Base-by-base conservation (phyloP, 2,888 invertebrate genomes). In the Eulithis prunata region DNA sequence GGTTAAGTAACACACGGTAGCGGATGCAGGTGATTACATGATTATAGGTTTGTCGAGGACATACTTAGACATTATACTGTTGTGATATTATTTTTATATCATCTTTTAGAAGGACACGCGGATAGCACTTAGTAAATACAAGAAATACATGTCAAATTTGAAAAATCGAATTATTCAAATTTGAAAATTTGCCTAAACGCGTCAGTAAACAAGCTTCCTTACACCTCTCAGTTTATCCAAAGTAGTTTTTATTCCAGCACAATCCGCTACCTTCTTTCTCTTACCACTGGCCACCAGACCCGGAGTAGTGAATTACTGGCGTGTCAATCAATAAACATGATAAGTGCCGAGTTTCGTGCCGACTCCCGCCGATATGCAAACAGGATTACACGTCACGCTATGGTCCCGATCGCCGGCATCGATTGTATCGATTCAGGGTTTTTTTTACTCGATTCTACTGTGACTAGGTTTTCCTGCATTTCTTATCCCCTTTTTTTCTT, bases 281-380 rank as follows among this genome's bases (percentile, higher is more conserved):
- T 78, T 79, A 78, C 38, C 41, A 73, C 79, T 79, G 75, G 81
- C 56, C 4, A 45, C 13, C 13, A 32, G 54, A 84, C 82, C 82
- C 80, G 82, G 82, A 87, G 82, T 84, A 84, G 82, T 90, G 90
- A 92, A 88, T 90, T 92, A 91, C 86, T 87, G 85, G 88, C 89
- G 88, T 91, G 92, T 92, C 92, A 93, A 93, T 93, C 93, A 92
- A 93, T 93, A 93, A 91, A 90, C 91, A 90, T 91, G 91, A 92
- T 92, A 92, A 91, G 91, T 91, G 90, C 87, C 82, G 86, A 86
- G 86, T 88, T 88, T 87, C 90, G 91, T 92, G 90, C 88, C 73
- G 71, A 63, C 59, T 66, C 64, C 62, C 68, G 80, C 81, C 87
- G 91, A 90, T 91, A 92, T 91, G 91, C 91, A 91, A 92, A 91